These are phyloP conservation scores for Actias luna DNA, from an alignment of 2,888 invertebrate species.

Conservation along the genomic window DNA sequence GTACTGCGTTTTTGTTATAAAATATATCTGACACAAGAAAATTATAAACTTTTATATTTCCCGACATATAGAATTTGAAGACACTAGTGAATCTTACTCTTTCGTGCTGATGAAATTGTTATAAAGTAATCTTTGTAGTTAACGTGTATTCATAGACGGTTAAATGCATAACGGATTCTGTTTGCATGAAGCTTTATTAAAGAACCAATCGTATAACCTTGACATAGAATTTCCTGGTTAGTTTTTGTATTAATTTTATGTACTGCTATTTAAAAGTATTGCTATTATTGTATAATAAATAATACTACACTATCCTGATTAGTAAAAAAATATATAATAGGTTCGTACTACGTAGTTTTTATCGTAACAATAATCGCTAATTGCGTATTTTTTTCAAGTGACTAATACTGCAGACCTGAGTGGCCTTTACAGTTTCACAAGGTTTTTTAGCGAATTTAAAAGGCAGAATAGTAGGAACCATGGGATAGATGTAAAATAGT, in stretches of 20 bases:
- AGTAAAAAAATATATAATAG: background rate
- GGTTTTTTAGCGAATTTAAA: too few species aligned
- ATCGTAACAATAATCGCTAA: too few species aligned
- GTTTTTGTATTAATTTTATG: background rate
- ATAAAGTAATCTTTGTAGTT: background rate
- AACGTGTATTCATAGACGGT: background rate
- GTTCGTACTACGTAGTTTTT: too few species aligned
- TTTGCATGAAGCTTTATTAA: background rate
- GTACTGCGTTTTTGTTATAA: background rate
- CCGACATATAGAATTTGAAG: background rate
- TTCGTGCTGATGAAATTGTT: background rate
- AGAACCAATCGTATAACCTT: slow-evolving; percentile 9
- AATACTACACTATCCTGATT: background rate
- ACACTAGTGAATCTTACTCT: background rate
- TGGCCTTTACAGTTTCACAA: too few species aligned
- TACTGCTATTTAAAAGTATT: background rate
- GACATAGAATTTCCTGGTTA: slow-evolving; percentile 4
- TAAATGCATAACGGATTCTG: background rate
- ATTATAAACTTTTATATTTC: background rate
- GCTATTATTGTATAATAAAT: too few species aligned
- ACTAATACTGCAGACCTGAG: too few species aligned
- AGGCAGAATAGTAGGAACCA: too few species aligned
- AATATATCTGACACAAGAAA: background rate
- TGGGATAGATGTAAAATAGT: too few species aligned
- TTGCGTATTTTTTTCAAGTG: too few species aligned